Base-by-base conservation (phyloP, 2,797 vertebrate genomes). In the Sandelia bainsii region DNA sequence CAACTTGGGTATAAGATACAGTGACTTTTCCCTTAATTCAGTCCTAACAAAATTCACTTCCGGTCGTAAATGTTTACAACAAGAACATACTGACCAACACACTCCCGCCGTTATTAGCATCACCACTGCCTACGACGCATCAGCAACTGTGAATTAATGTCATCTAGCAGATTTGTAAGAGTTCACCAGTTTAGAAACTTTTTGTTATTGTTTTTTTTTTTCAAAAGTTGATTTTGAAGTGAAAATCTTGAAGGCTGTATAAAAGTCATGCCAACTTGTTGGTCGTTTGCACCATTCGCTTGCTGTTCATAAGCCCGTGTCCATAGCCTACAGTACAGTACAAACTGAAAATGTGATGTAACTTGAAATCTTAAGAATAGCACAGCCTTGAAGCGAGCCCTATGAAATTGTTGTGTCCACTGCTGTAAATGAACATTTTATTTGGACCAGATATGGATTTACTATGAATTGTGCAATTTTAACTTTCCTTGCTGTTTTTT, bases 1-100 rank as follows among this genome's bases (percentile, higher is more conserved):
- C 60, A 61, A 84, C 77, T 79, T 19, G 46, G 58, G 70, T 69
- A 37, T 44, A 85, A 68, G 57, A 80, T 22, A 87, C 79, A 76
- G 76, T 80, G 84, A 89, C 58, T 69, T 79, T 54, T 45, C 62
- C 80, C 76, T 74, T 75, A 56, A 77, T 82, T 76, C 83, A 80
- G 57, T 74, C 85, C 80, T 85, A 76, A 89, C 68, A 53, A 87
- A 83, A 80, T 76, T 70, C 85, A 91, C 92, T 94, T 93, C 91
- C 91, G 87, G 92, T 94, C 93, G 80, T 88, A 85, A 92, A 92
- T 92, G 93, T 94, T 93, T 93, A 94, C 92, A 93, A 87, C 63
- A 12, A 80, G 68, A 79, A 91, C 88, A 91, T 72, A 85, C 89
- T 90, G 87, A 90, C 87, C 88, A 89, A 86, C 86, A 82, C 56